Base-by-base conservation (phyloP, 30 jellyfish, hydroid and myxozoan species). In the Aurelia sp. region DNA sequence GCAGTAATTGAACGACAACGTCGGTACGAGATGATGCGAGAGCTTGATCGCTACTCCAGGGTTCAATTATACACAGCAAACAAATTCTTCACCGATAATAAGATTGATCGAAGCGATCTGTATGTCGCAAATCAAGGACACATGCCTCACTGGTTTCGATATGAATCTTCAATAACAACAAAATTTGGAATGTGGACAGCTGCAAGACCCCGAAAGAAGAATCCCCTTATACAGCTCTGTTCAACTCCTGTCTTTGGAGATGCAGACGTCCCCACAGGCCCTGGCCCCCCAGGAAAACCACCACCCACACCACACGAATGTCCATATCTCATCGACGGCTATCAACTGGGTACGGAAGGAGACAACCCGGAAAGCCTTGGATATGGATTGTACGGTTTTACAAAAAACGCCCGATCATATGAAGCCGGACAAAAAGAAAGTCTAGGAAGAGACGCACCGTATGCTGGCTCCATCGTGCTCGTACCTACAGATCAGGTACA, bases 251-350 rank as follows among this genome's bases (percentile, higher is more conserved):
- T 66, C 11, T 27, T 27, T 27, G 78, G 78, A 40, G 33, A 40
- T 27, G 52, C 58, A 27, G 51, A 20, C 6, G 78, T 27, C 51
- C 55, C 55, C 1, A 7, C 55, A 44, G 15, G 55, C 55, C 13
- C 13, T 6, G 2, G 15, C 55, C 48, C 48, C 1, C 76, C 76
- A 15, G 41, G 41, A 6, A 66, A 66, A 1, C 12, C 2, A 13
- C 69, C 31, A 59, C 69, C 31, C 15, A 37, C 68, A 12, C 37
- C 57, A 20, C 19, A 16, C 44, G 50, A 16, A 73, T 73, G 84
- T 23, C 84, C 84, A 41, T 73, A 73, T 73, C 78, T 73, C 1
- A 30, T 44, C 71, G 73, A 44, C 13, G 78, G 84, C 15, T 17
- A 35, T 40, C 22, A 73, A 11, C 15, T 66, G 12, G 35, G 23